Conservation (phyloP, 2,888 invertebrate species). For the Drosophila acutilabella region DNA sequence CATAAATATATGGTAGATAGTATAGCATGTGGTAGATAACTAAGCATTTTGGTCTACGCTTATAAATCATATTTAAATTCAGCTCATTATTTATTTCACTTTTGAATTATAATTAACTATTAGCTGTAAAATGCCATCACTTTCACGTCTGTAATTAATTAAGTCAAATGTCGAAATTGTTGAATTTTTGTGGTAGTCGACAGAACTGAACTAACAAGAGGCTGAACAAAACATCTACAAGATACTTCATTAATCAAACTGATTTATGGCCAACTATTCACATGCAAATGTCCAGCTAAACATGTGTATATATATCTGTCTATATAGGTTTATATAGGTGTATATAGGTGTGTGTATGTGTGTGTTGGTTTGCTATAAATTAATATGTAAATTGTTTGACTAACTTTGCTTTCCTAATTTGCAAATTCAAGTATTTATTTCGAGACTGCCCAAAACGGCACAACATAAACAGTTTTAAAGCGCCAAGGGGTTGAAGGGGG, state of each 20-base stretch:
- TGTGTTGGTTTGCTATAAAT: constrained; percentile 36
- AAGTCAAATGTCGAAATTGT: constrained; percentile 31
- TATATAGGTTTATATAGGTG: neutral
- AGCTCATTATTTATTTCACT: constrained; percentile 1
- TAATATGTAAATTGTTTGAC: constrained; percentile 49
- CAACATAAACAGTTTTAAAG: constrained; percentile 25
- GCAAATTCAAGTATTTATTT: constrained; percentile 28
- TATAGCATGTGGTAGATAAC: neutral
- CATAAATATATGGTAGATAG: too few species aligned
- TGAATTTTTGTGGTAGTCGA: constrained; percentile 54
- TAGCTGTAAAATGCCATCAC: constrained; percentile 50
- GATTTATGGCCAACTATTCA: constrained; percentile 62
- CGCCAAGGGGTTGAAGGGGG: neutral
- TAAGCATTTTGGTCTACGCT: neutral
- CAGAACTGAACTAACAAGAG: constrained; percentile 43
- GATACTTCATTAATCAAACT: constrained; percentile 63
- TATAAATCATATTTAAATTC: constrained; percentile 1
- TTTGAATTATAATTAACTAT: constrained; percentile 4
- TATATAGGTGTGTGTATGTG: neutral
- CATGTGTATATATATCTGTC: too few species aligned
- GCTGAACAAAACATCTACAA: constrained; percentile 48
- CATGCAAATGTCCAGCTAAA: constrained; percentile 35
- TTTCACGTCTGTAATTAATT: constrained; percentile 56
- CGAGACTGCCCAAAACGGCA: constrained; percentile 14
- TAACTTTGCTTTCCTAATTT: constrained; percentile 36